Evolutionary conservation across 2,888 invertebrate species (phyloP).

Genomic region (Caenorhabditis macrosperma): DNA sequence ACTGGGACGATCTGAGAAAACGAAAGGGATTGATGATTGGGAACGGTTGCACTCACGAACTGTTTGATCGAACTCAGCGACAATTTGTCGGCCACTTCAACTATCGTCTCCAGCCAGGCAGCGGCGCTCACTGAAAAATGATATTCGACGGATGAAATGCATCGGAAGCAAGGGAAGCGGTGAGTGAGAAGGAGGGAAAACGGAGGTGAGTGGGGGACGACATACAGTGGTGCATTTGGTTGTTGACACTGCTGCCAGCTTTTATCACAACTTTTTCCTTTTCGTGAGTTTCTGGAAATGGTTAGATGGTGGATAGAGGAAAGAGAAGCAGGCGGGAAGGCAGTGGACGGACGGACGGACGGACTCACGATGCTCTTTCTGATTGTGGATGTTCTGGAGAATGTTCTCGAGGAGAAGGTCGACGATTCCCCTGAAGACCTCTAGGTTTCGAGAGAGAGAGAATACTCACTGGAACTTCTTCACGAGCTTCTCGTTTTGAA

Average conservation of each 20-base stretch:
- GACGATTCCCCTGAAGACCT: conserved; percentile 66
- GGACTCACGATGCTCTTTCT: conserved; percentile 75
- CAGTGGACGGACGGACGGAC: not conserved
- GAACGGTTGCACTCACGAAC: conserved; percentile 43
- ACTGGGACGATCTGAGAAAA: conserved; percentile 75
- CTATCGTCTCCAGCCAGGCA: conserved; percentile 77
- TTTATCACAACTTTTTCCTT: conserved; percentile 60
- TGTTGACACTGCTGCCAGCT: conserved; percentile 42
- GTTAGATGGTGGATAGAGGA: conserved; percentile 45
- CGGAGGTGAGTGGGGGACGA: not conserved
- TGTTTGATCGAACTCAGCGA: conserved; percentile 70
- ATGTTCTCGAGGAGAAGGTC: conserved; percentile 72
- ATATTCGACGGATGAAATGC: too few relatives aligned
- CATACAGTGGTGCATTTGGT: conserved; percentile 61
- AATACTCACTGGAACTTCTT: conserved; percentile 66
- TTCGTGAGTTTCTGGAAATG: conserved; percentile 51
- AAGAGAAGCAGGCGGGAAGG: conserved; percentile 10
- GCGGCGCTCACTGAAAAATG: conserved; percentile 78
- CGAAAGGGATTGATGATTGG: not conserved
- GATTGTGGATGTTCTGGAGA: conserved; percentile 71
- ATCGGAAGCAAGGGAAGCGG: not conserved
- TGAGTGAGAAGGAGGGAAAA: not conserved
- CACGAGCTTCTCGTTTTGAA: conserved; percentile 68
- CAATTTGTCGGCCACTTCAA: conserved; percentile 73
- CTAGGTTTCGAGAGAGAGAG: not conserved